phyloP scores from a whole-genome alignment of 2,888 invertebrate species.

The Agrochola macilenta region DNA sequence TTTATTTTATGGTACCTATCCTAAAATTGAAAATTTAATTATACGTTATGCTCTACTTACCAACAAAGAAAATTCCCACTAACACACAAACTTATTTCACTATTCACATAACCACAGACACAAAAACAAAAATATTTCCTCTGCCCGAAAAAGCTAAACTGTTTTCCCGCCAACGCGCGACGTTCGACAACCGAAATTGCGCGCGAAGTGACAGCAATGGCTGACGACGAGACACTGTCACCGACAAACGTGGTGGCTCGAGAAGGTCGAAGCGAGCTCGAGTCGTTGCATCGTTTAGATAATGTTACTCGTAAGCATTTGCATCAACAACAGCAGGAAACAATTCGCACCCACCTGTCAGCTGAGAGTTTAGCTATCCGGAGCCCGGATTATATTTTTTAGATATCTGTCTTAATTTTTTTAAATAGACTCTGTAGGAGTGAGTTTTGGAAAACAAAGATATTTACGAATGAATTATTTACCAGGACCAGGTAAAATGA shows the following conservation, averaged over 20 bases:
- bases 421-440: not conserved
- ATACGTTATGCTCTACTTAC: conserved; percentile 39
- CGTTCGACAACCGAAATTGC: conserved; percentile 67
- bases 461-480: not conserved
- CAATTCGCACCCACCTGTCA: conserved; percentile 60
- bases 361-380: conserved; percentile 10
- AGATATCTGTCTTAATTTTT: not conserved
- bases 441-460: not conserved
- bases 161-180: conserved; percentile 61
- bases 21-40: not conserved
- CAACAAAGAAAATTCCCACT: conserved; percentile 23
- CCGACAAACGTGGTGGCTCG: conserved; percentile 50
- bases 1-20: too few species aligned
- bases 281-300: conserved; percentile 62
- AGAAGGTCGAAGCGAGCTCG: conserved; percentile 64
- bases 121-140: conserved; percentile 34
- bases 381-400: not conserved
- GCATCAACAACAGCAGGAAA: conserved; percentile 61
- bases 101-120: conserved; percentile 54
- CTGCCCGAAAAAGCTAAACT: conserved; percentile 16
- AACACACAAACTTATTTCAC: conserved; percentile 43
- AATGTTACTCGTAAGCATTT: conserved; percentile 54
- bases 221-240: conserved; percentile 72
- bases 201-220: conserved; percentile 74
- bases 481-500: too few species aligned